Percentiles rank a stretch among this genome's conserved stretches.
These are phyloP conservation scores for Drosophila repletoides DNA, from an alignment of 1,140 invertebrate species.

Conservation along the genomic window DNA sequence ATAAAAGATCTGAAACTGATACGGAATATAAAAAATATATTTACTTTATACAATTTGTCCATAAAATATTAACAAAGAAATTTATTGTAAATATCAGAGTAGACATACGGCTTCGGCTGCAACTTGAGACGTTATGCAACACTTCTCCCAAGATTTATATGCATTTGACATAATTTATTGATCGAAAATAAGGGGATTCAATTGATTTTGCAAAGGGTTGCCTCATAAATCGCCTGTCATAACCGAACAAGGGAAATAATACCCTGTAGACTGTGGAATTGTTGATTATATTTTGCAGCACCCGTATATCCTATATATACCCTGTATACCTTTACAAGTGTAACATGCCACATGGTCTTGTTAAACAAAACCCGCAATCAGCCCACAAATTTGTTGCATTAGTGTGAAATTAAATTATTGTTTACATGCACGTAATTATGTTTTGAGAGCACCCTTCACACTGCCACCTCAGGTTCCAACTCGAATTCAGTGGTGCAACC, in stretches of 20 bases:
- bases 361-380: constrained; percentile 74
- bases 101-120: too few relatives aligned
- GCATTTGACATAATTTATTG: constrained; percentile 26
- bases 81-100: too few relatives aligned
- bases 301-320: constrained; percentile 1
- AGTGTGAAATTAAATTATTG: constrained; percentile 81
- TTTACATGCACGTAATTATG: constrained; percentile 80
- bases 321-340: constrained; percentile 20
- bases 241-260: constrained; percentile 18
- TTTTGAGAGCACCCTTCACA: constrained; percentile 41
- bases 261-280: too few relatives aligned
- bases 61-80: too few relatives aligned
- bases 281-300: too few relatives aligned
- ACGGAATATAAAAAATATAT: too few relatives aligned
- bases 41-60: too few relatives aligned
- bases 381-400: constrained; percentile 79
- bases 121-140: not conserved
- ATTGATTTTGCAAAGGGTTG: not conserved
- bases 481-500: constrained; percentile 30
- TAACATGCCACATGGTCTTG: constrained; percentile 5
- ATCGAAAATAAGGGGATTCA: not conserved
- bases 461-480: constrained; percentile 6
- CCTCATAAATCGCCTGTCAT: constrained; percentile 17
- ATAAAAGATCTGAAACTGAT: too few relatives aligned
- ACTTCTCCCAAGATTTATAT: constrained; percentile 6